Evolutionary conservation across 1,140 invertebrate species (phyloP).

Genomic region (Macrobrachium nipponense): DNA sequence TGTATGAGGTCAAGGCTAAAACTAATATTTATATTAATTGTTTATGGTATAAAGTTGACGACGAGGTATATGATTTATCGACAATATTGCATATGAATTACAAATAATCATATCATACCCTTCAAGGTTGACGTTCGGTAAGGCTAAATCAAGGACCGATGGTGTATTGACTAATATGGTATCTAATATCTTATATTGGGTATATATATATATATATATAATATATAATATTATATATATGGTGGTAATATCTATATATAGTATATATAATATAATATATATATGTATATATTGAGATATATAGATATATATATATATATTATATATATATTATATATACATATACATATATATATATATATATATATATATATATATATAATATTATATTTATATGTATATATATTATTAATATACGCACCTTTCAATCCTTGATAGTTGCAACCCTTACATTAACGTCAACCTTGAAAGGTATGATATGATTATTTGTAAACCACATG

Average conservation of each 20-base stretch:
- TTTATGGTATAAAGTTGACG: too few species aligned
- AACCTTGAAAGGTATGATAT: background rate
- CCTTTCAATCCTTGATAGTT: background rate
- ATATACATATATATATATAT: slow-evolving; percentile 22
- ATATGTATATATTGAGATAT: background rate
- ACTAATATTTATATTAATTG: too few species aligned
- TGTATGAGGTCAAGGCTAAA: too few species aligned
- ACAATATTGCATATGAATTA: too few species aligned
- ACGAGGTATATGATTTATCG: too few species aligned
- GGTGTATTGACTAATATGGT: too few species aligned
- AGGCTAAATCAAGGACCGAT: too few species aligned
- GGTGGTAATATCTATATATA: background rate
- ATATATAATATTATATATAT: slow-evolving; percentile 28
- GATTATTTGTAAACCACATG: too few species aligned
- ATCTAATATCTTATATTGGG: too few species aligned
- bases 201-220: slow-evolving; percentile 15
- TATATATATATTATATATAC: slow-evolving; percentile 19
- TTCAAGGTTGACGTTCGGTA: too few species aligned
- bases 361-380: slow-evolving; percentile 25
- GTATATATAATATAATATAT: slow-evolving; percentile 23
- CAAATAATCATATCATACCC: too few species aligned
- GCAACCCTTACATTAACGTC: background rate
- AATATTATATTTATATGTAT: background rate
- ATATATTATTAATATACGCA: too few species aligned
- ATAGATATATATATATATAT: slow-evolving; percentile 12